phyloP scores from a whole-genome alignment of 2,113 vertebrate species.

The Micronycteris hirsuta region DNA sequence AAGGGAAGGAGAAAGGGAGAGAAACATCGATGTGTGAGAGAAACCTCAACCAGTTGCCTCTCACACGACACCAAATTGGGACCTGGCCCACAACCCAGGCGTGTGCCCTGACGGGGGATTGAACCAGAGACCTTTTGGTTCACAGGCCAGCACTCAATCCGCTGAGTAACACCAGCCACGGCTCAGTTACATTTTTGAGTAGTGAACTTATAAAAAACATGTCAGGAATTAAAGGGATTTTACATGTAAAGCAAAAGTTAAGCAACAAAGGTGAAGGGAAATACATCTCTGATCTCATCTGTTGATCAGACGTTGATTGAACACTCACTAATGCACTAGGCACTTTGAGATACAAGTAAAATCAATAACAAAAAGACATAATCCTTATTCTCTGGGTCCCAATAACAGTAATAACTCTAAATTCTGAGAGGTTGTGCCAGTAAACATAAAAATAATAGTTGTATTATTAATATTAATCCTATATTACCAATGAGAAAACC shows the following conservation, averaged over 20 bases:
- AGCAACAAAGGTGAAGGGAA: constrained; percentile 9
- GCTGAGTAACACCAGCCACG: too few relatives aligned
- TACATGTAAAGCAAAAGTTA: constrained; percentile 6
- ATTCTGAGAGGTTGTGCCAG: not conserved
- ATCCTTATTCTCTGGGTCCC: not conserved
- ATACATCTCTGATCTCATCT: not conserved
- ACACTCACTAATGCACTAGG: not conserved
- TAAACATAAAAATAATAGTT: constrained; percentile 19
- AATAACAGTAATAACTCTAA: not conserved
- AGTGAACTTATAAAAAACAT: not conserved
- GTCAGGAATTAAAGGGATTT: not conserved
- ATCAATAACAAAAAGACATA: not conserved
- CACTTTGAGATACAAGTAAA: not conserved
- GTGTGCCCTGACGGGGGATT: too few relatives aligned
- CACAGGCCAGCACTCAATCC: too few relatives aligned
- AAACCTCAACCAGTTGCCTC: too few relatives aligned
- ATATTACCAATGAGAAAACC: not conserved
- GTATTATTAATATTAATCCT: not conserved
- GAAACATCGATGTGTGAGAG: too few relatives aligned
- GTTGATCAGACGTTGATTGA: not conserved
- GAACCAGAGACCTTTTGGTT: too few relatives aligned
- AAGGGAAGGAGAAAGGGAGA: too few relatives aligned
- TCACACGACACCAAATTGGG: too few relatives aligned
- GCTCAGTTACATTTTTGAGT: constrained; percentile 8
- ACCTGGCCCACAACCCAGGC: too few relatives aligned